Evolutionary conservation across 2,113 vertebrate genomes (phyloP), one percentile per base, ranked within the genome.

Genomic region (Lutjanus erythropterus): DNA sequence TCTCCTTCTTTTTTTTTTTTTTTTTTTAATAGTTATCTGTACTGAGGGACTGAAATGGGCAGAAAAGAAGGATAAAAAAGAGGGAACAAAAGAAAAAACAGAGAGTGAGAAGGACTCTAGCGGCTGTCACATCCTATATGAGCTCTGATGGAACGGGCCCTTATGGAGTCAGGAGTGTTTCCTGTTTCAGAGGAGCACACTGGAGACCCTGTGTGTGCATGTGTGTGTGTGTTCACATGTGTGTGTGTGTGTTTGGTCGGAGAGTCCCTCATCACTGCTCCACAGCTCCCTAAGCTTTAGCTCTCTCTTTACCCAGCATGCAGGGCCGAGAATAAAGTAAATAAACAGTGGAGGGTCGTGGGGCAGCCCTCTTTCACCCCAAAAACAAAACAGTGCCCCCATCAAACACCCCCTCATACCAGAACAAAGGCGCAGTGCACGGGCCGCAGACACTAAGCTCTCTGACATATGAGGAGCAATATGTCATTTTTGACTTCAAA

Each of bases 281-380:
- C 77, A 61, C 75, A 46, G 86, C 84, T 85, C 81, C 83, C 75
- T 87, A 84, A 93, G 88, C 86, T 85, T 84, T 52, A 39, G 83
- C 72, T 90, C 81, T 92, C 84, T 91, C 89, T 94, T 91, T 93
- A 90, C 89, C 92, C 93, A 95, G 94, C 93, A 94, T 94, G 93
- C 94, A 87, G 90, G 84, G 84, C 93, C 69, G 81, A 91, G 83
- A 91, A 93, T 87, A 96, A 94, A 96, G 93, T 94, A 95, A 95
- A 95, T 95, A 96, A 96, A 96, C 93, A 96, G 83, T 89, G 82
- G 64, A 93, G 93, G 95, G 94, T 93, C 89, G 88, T 67, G 92
- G 95, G 90, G 92, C 93, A 94, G 92, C 75, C 84, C 92, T 94
- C 91, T 92, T 93, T 95, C 91, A 91, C 92, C 93, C 93, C 90